Conservation (phyloP, 2,888 invertebrate genomes). For the Plagodis pulveraria region DNA sequence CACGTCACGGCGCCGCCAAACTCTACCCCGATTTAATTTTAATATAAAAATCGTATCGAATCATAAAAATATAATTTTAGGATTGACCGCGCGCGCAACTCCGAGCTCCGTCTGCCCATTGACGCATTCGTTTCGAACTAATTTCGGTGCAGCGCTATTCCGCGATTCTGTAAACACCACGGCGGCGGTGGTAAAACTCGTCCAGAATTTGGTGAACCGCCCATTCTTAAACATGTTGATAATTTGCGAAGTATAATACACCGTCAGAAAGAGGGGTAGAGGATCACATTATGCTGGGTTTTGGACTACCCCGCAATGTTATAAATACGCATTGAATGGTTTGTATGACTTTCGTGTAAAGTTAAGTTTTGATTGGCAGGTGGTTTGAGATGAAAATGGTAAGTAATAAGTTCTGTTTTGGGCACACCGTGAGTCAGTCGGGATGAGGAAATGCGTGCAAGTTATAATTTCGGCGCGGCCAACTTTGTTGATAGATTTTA, state of each 20-base stretch:
- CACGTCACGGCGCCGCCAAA: slow-evolving; percentile 63
- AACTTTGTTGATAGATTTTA: slow-evolving; percentile 73
- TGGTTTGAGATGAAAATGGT: slow-evolving; percentile 48
- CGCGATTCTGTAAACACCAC: slow-evolving; percentile 82
- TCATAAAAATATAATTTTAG: slow-evolving; percentile 80
- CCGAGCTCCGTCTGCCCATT: slow-evolving; percentile 71
- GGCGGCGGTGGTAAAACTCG: slow-evolving; percentile 61
- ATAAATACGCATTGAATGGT: slow-evolving; percentile 32
- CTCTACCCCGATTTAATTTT: slow-evolving; percentile 69
- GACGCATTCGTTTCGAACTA: slow-evolving; percentile 83
- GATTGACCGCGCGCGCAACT: slow-evolving; percentile 67
- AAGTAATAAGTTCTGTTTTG: slow-evolving; percentile 81
- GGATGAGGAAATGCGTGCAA: slow-evolving; percentile 83
- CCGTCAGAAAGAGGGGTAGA: slow-evolving; percentile 14
- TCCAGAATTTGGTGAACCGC: slow-evolving; percentile 59
- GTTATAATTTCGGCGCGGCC: slow-evolving; percentile 79
- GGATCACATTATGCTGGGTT: slow-evolving; percentile 44
- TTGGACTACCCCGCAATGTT: slow-evolving; percentile 51
- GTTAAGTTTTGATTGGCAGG: slow-evolving; percentile 39
- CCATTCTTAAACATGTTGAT: slow-evolving; percentile 44
- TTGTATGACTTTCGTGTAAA: slow-evolving; percentile 36
- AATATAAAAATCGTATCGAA: slow-evolving; percentile 77
- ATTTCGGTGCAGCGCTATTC: slow-evolving; percentile 83
- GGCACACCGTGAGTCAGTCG: slow-evolving; percentile 77
- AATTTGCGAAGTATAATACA: slow-evolving; percentile 31